Evolutionary conservation across 1,140 invertebrate species (phyloP).

Genomic region (Mizuhopecten yessoensis): DNA sequence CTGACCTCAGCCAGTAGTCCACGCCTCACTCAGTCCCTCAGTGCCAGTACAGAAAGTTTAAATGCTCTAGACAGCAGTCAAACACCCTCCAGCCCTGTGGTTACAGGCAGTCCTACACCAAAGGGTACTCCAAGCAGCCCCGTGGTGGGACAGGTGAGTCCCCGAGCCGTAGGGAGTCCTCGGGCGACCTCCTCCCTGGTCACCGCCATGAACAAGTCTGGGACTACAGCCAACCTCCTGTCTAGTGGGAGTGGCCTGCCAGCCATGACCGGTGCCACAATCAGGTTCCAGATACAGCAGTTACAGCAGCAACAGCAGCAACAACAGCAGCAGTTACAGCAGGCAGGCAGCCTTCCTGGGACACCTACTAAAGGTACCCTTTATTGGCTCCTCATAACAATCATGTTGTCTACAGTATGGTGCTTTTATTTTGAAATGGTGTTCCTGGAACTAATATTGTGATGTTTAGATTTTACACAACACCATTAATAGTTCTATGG

Average conservation of each 20-base stretch:
- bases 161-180: constrained; percentile 46
- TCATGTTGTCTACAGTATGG: too few species aligned
- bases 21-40: constrained; percentile 8
- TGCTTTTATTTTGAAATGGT: too few species aligned
- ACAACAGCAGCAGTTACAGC: constrained; percentile 55
- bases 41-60: constrained; percentile 46
- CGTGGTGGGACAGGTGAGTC: constrained; percentile 13
- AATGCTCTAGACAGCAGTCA: constrained; percentile 29
- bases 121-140: constrained; percentile 4
- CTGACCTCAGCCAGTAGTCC: constrained; percentile 41
- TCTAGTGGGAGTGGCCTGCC: constrained; percentile 47
- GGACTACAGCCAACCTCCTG: constrained; percentile 37
- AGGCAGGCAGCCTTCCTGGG: constrained; percentile 52
- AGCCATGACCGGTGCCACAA: constrained; percentile 51
- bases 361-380: constrained; percentile 47
- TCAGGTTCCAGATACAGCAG: constrained; percentile 60
- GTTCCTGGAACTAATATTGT: background rate
- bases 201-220: background rate
- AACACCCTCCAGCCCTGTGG: constrained; percentile 42
- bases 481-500: too few species aligned
- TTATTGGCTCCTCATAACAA: too few species aligned
- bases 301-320: constrained; percentile 61
- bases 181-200: constrained; percentile 46
- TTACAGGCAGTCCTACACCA: background rate
- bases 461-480: too few species aligned